phyloP scores from a whole-genome alignment of 2,113 vertebrate species.

The human region DNA sequence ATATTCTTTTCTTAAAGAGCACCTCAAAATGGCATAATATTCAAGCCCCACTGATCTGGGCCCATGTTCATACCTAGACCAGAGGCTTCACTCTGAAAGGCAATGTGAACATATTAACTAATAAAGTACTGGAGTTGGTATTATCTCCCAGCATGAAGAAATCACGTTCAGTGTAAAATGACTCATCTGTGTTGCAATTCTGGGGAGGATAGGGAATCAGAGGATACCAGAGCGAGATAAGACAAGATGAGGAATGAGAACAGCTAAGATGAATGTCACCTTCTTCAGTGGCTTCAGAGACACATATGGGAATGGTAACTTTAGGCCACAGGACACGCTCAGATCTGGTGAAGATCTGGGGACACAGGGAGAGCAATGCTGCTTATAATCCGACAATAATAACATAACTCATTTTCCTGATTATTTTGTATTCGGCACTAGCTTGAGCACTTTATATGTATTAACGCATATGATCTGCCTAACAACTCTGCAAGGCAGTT shows the following conservation, averaged over 20 bases:
- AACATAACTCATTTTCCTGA: not conserved
- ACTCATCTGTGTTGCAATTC: not conserved
- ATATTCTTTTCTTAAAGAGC: not conserved
- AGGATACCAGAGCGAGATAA: not conserved
- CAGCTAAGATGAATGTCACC: not conserved
- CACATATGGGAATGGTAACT: not conserved
- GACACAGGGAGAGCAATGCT: not conserved
- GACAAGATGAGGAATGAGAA: not conserved
- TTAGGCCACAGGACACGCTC: not conserved
- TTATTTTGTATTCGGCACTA: not conserved
- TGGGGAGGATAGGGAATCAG: not conserved
- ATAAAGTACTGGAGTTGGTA: not conserved
- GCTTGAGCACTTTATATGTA: not conserved
- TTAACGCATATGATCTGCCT: not conserved
- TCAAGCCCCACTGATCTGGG: not conserved
- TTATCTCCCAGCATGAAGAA: not conserved
- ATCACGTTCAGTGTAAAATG: not conserved
- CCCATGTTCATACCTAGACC: not conserved
- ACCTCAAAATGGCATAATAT: not conserved
- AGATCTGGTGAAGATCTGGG: not conserved
- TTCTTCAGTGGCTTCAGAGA: not conserved
- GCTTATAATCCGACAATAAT: not conserved
- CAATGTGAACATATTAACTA: not conserved
- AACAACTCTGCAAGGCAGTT: not conserved
- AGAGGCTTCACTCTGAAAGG: not conserved